These are phyloP conservation scores for Pyrochroa serraticornis DNA, from an alignment of 2,888 invertebrate genomes.

Conservation along the genomic window DNA sequence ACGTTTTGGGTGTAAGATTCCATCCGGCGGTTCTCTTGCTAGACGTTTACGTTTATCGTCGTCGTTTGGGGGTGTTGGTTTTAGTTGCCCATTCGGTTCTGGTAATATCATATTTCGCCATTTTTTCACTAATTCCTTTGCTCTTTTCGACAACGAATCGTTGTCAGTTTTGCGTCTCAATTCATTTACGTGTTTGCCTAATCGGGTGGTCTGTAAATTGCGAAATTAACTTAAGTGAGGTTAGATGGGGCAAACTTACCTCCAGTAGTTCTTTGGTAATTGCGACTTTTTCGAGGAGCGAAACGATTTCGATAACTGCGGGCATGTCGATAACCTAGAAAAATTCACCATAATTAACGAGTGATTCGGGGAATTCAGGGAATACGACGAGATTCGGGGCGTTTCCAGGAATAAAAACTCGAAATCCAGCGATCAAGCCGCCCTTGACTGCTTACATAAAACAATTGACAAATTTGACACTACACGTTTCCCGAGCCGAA, in stretches of 20 bases:
- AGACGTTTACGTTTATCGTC: constrained; percentile 40
- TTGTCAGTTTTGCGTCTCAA: constrained; percentile 84
- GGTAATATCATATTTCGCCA: constrained; percentile 90
- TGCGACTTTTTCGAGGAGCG: constrained; percentile 87
- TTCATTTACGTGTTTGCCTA: constrained; percentile 93
- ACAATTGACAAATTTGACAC: too few relatives aligned
- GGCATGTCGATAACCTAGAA: constrained; percentile 94
- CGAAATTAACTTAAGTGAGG: not conserved
- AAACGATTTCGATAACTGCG: constrained; percentile 90
- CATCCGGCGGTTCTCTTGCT: constrained; percentile 33
- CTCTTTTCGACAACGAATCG: constrained; percentile 83
- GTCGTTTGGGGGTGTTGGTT: constrained; percentile 35
- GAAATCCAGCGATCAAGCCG: too few relatives aligned
- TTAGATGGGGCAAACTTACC: constrained; percentile 61
- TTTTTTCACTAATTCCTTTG: constrained; percentile 88
- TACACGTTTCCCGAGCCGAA: too few relatives aligned
- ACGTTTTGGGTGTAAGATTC: constrained; percentile 48
- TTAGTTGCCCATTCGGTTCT: constrained; percentile 54
- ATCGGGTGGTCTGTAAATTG: constrained; percentile 82
- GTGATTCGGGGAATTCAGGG: not conserved
- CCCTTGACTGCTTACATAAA: too few relatives aligned
- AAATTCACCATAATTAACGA: not conserved
- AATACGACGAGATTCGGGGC: not conserved
- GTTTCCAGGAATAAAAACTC: too few relatives aligned
- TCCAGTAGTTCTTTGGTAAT: constrained; percentile 90